phyloP scores from a whole-genome alignment of 2,797 vertebrate genomes.

The Darevskia mixta region DNA sequence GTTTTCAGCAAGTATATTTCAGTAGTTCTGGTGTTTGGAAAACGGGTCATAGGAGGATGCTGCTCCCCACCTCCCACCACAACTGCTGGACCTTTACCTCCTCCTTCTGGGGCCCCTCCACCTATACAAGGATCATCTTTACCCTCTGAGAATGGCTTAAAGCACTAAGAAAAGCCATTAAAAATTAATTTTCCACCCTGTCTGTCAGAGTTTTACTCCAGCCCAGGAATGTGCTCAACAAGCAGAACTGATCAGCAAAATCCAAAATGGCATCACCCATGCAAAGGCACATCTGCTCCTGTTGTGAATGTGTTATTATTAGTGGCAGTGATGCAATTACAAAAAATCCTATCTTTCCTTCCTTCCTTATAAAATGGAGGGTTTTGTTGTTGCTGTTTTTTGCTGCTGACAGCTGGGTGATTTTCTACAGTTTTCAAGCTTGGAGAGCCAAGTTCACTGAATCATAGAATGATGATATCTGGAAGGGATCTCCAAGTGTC shows the following conservation, averaged over 20 bases:
- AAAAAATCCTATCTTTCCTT: constrained; percentile 13
- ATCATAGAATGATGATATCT: too few species aligned
- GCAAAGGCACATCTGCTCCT: rapidly evolving
- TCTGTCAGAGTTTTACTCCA: constrained; percentile 65
- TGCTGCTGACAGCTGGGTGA: constrained; percentile 33
- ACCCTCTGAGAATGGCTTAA: constrained; percentile 62
- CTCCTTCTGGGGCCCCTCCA: constrained; percentile 11
- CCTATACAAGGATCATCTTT: constrained; percentile 62
- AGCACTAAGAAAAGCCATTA: constrained; percentile 74
- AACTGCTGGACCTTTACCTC: constrained; percentile 1
- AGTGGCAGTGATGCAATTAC: background rate
- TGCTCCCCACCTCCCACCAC: rapidly evolving
- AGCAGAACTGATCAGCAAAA: constrained; percentile 75
- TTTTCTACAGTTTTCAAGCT: constrained; percentile 33
- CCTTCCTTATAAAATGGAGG: constrained; percentile 17
- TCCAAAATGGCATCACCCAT: constrained; percentile 42
- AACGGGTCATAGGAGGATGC: background rate
- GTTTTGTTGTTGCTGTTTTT: background rate
- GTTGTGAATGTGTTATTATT: rapidly evolving
- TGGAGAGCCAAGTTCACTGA: constrained; percentile 20
- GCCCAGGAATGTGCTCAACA: constrained; percentile 63
- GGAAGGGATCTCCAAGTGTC: too few species aligned
- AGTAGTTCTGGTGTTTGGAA: background rate
- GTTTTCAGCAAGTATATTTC: background rate
- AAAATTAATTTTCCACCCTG: constrained; percentile 77